Base-by-base conservation (phyloP, 2,113 vertebrate genomes). In the Chloropsis hardwickii region DNA sequence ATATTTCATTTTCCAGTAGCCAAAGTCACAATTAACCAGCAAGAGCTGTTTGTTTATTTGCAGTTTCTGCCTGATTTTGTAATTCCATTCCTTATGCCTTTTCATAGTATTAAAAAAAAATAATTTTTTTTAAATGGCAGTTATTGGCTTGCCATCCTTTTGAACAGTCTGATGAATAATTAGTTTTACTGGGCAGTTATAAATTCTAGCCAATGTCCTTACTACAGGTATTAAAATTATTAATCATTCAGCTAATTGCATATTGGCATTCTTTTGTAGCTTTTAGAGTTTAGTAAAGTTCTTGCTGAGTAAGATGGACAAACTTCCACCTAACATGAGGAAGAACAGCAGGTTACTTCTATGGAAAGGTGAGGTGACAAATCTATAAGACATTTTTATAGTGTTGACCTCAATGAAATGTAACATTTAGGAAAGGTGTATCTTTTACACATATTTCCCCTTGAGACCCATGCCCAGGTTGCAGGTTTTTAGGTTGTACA, bases 231-330 rank as follows among this genome's bases (percentile, higher is more conserved):
- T 93, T 95, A 95, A 95, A 95, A 95, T 88, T n/a, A 96, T 96
- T 79, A 96, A 93, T 96, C 92, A 94, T 94, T 95, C 60, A 76
- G 77, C 53, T 97, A 95, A 95, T 96, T 94, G 81, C 88, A 92
- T 95, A 83, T 94, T 97, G 92, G 58, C 92, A 95, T 95, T 94
- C 87, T 89, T 93, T 89, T 88, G 73, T 92, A 86, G 77, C 89
- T 87, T 86, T 87, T 58, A 73, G 19, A 78, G 57, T 96, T 92
- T 92, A 83, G 31, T 65, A 69, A 94, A 90, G 45, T 91, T 94
- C 91, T 62, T 86, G 42, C 89, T 85, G 44, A 89, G 29, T 86
- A 95, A 77, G 39, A 57, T 29, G 47, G 82, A 65, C 88, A 87
- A 97, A 91, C 47, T 76, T 90, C 47, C 66, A 31, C 29, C 50